A percentile compares a stretch with the other conserved stretches of the same genome.
Conservation (phyloP, 2,797 vertebrate genomes). For the Onychomys arenicola region DNA sequence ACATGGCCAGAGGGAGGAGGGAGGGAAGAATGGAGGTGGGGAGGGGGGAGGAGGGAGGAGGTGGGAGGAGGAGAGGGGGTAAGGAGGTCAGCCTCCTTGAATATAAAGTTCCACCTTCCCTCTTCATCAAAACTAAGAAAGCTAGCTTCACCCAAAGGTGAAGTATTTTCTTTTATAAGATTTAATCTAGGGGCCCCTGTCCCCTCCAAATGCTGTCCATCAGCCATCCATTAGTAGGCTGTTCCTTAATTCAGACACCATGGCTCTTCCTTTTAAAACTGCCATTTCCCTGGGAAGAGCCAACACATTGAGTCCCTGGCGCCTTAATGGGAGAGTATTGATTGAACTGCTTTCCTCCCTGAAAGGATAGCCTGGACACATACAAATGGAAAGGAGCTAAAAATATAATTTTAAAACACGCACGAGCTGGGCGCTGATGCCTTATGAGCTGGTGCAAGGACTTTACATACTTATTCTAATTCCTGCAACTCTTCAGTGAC, state of each 20-base stretch:
- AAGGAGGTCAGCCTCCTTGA: neutral
- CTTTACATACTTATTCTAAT: neutral
- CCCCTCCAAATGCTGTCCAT: neutral
- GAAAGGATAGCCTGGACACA: neutral
- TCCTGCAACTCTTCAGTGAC: neutral
- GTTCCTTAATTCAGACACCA: conserved; percentile 26
- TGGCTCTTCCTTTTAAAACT: neutral
- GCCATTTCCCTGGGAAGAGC: conserved; percentile 17
- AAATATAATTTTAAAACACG: neutral
- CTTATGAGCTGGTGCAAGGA: neutral
- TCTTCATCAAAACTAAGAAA: conserved; percentile 45
- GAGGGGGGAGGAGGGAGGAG: too few relatives aligned
- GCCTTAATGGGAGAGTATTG: conserved; percentile 45
- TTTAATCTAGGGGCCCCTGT: conserved; percentile 1
- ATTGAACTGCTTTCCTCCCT: conserved; percentile 36
- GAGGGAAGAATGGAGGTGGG: too few relatives aligned
- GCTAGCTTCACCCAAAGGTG: neutral
- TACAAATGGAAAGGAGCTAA: conserved; percentile 47
- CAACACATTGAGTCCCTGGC: conserved; percentile 22
- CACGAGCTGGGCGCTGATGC: neutral
- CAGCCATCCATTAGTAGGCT: neutral
- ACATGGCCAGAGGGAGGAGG: neutral
- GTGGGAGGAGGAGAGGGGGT: too few relatives aligned
- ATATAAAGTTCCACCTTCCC: conserved; percentile 53
- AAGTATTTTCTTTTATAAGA: neutral